A percentile compares a stretch with the other conserved stretches of the same genome.
Evolutionary conservation across 2,113 vertebrate species (phyloP).

Genomic region (Haemorhous mexicanus): DNA sequence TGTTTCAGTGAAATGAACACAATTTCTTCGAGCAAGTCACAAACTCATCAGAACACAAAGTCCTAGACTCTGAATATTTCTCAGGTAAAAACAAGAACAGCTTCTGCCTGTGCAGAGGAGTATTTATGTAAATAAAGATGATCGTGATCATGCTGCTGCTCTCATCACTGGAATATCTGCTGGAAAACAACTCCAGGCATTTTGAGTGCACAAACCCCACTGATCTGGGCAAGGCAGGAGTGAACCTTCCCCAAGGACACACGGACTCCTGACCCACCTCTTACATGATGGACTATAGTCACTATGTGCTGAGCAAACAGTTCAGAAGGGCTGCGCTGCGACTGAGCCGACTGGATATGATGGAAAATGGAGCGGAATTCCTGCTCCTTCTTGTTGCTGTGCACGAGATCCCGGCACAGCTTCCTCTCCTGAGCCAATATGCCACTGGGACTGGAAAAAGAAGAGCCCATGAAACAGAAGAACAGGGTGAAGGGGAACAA

Average conservation of each 20-base stretch:
- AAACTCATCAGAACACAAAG: not conserved
- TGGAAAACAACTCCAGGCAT: not conserved
- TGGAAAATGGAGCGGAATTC: constrained; percentile 94
- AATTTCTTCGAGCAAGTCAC: not conserved
- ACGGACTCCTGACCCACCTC: constrained; percentile 77
- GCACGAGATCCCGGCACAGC: constrained; percentile 88
- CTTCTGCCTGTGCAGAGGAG: not conserved
- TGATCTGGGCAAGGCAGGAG: not conserved
- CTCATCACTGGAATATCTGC: not conserved
- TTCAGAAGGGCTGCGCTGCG: constrained; percentile 87
- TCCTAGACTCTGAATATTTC: not conserved
- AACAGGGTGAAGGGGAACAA: not conserved
- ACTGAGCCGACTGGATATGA: constrained; percentile 86
- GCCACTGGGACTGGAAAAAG: constrained; percentile 79
- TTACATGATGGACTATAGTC: constrained; percentile 93
- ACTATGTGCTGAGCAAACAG: constrained; percentile 97
- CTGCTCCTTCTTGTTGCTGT: constrained; percentile 90
- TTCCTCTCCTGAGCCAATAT: constrained; percentile 90
- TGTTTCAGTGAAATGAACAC: not conserved
- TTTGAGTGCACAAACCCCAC: not conserved
- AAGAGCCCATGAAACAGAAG: not conserved
- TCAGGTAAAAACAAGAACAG: not conserved
- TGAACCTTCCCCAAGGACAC: not conserved
- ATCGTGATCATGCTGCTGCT: accelerated
- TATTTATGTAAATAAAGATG: not conserved